These are phyloP conservation scores for Sarcophaga rosellei DNA, from an alignment of 2,888 invertebrate genomes.

Conservation along the genomic window DNA sequence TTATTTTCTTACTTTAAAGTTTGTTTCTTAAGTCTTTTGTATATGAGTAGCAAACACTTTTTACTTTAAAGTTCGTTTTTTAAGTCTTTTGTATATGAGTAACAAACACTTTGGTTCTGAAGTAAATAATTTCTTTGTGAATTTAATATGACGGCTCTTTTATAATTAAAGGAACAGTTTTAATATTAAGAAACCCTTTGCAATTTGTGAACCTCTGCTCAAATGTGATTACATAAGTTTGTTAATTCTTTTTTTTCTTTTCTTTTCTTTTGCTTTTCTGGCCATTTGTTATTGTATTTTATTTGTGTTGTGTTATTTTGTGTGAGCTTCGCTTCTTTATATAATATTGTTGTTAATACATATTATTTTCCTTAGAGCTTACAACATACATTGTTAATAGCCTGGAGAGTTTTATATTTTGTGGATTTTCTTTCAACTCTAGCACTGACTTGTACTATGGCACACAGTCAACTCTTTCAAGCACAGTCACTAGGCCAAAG, in stretches of 20 bases:
- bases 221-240: constrained; percentile 76
- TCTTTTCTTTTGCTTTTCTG: neutral
- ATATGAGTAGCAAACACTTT: too few species aligned
- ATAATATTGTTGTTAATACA: constrained; percentile 79
- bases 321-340: constrained; percentile 70
- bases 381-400: constrained; percentile 69
- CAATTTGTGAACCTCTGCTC: constrained; percentile 68
- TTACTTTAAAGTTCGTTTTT: too few species aligned
- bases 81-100: too few species aligned
- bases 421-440: constrained; percentile 46
- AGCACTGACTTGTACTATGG: constrained; percentile 47
- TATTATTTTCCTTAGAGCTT: constrained; percentile 76
- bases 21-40: too few species aligned
- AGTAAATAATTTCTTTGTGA: too few species aligned
- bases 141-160: too few species aligned
- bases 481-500: constrained; percentile 56
- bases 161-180: too few species aligned
- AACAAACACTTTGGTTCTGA: too few species aligned
- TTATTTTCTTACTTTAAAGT: too few species aligned
- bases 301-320: constrained; percentile 13
- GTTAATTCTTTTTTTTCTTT: constrained; percentile 70
- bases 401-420: constrained; percentile 53
- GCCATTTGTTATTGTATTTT: constrained; percentile 48
- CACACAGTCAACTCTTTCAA: constrained; percentile 19
- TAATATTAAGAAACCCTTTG: neutral